phyloP scores from a whole-genome alignment of 2,888 invertebrate genomes.

The Chouioia cunea region DNA sequence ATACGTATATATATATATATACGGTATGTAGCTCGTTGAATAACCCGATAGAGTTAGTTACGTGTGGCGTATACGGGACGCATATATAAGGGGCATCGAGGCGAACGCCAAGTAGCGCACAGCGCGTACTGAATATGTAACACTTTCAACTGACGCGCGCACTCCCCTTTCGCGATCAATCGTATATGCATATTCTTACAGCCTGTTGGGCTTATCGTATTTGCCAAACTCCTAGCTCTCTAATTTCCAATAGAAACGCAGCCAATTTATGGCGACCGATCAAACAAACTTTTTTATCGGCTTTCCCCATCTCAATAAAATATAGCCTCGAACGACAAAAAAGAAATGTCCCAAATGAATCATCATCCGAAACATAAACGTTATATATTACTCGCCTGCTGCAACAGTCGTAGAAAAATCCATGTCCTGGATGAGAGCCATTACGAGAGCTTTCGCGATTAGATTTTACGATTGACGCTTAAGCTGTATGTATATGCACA shows the following conservation, averaged over 20 bases:
- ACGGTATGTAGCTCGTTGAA: too few relatives aligned
- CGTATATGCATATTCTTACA: too few relatives aligned
- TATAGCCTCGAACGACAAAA: neutral
- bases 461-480: conserved; percentile 46
- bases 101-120: neutral
- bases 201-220: too few relatives aligned
- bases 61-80: too few relatives aligned
- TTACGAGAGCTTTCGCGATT: conserved; percentile 35
- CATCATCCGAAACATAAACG: neutral
- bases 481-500: conserved; percentile 16
- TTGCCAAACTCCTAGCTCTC: too few relatives aligned
- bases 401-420: neutral
- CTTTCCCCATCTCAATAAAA: neutral
- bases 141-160: neutral
- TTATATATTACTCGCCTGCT: too few relatives aligned
- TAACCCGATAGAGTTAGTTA: too few relatives aligned
- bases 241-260: too few relatives aligned
- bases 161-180: too few relatives aligned
- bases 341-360: neutral
- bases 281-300: neutral
- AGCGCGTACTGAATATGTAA: conserved; percentile 17
- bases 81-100: too few relatives aligned
- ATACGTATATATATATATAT: too few relatives aligned
- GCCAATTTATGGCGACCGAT: neutral
- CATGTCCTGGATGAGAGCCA: neutral